These are phyloP conservation scores for Coleophora deauratella DNA, from an alignment of 2,888 invertebrate species.

Conservation along the genomic window DNA sequence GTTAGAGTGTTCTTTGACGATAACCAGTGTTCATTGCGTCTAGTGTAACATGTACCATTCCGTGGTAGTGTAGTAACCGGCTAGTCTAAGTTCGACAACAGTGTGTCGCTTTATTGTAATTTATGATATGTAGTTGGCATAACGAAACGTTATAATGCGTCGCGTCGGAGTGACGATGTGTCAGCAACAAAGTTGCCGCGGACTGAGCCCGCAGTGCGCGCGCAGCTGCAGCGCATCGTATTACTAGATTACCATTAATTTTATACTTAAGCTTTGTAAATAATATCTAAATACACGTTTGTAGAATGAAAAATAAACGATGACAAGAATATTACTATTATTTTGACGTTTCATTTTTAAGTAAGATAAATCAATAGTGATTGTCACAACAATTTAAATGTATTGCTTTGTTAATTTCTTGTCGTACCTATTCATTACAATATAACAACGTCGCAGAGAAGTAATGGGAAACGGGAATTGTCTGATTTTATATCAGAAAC, in stretches of 20 bases:
- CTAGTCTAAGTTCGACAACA: slow-evolving; percentile 60
- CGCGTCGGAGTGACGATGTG: slow-evolving; percentile 24
- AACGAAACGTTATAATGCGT: slow-evolving; percentile 22
- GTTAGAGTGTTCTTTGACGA: slow-evolving; percentile 34
- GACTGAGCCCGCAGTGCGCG: slow-evolving; percentile 25
- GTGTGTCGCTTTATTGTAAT: slow-evolving; percentile 32
- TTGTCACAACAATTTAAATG: slow-evolving; percentile 4
- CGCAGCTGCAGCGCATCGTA: slow-evolving; percentile 30
- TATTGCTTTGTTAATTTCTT: slow-evolving; percentile 1
- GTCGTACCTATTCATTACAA: background rate
- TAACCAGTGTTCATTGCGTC: slow-evolving; percentile 49
- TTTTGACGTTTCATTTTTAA: too few relatives aligned
- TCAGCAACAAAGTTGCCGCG: slow-evolving; percentile 53
- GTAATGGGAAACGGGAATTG: too few relatives aligned
- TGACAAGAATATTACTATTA: slow-evolving; percentile 15
- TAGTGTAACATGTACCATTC: slow-evolving; percentile 49
- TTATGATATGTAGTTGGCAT: slow-evolving; percentile 12
- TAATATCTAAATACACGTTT: slow-evolving; percentile 32
- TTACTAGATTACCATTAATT: slow-evolving; percentile 34
- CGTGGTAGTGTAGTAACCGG: slow-evolving; percentile 51
- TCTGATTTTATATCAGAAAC: too few relatives aligned
- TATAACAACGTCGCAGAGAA: too few relatives aligned
- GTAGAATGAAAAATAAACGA: slow-evolving; percentile 31
- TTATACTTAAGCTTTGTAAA: slow-evolving; percentile 48
- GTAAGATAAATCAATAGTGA: too few relatives aligned